A percentile compares a stretch with the other conserved stretches of the same genome.
These are phyloP conservation scores for Lagodon rhomboides DNA, from an alignment of 2,797 vertebrate species.

Conservation along the genomic window DNA sequence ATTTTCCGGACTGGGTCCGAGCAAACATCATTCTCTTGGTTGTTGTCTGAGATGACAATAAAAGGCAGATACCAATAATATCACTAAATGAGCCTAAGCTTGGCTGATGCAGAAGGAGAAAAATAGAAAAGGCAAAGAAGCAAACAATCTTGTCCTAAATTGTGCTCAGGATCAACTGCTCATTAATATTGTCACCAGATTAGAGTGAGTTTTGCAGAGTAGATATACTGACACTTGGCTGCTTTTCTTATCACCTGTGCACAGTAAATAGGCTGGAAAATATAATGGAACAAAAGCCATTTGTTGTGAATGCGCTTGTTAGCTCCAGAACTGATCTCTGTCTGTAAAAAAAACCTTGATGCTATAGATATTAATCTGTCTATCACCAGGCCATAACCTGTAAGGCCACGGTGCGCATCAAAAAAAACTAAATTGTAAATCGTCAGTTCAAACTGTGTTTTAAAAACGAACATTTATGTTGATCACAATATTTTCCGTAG, in stretches of 20 bases:
- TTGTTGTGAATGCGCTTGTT: not conserved
- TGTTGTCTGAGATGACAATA: constrained; percentile 59
- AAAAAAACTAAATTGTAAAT: not conserved
- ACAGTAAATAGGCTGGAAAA: constrained; percentile 8
- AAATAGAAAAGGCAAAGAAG: constrained; percentile 1
- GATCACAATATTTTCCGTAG: not conserved
- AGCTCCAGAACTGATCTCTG: constrained; percentile 13
- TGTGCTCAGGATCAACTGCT: constrained; percentile 10
- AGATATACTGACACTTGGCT: not conserved
- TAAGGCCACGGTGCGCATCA: no score
- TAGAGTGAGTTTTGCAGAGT: constrained; percentile 12
- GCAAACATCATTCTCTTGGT: constrained; percentile 67
- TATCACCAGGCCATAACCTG: not conserved
- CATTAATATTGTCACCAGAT: constrained; percentile 16
- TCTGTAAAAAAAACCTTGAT: constrained; percentile 7
- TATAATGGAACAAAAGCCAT: constrained; percentile 7
- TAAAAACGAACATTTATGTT: not conserved
- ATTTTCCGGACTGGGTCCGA: constrained; percentile 77
- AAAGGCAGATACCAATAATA: constrained; percentile 38
- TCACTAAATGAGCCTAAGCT: constrained; percentile 43
- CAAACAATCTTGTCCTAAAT: constrained; percentile 9
- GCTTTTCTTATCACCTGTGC: constrained; percentile 14
- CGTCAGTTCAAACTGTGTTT: not conserved
- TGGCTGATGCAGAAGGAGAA: constrained; percentile 10
- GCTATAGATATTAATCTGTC: not conserved